Evolutionary conservation across 1,140 invertebrate genomes (phyloP).

Genomic region (Drosophila paulistorum): DNA sequence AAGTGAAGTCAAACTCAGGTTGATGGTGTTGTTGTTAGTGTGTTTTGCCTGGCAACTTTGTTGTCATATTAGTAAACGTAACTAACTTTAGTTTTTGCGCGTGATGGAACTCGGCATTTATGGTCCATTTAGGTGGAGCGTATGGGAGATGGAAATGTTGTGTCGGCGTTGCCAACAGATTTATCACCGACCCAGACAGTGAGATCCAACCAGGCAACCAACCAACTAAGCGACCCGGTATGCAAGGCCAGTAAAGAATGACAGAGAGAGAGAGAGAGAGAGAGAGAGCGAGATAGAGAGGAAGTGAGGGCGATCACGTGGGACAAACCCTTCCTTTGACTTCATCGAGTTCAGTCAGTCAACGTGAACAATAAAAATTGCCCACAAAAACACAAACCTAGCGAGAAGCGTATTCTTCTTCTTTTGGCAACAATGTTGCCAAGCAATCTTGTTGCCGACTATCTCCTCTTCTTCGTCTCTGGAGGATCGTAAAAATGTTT

Average conservation of each 20-base stretch:
- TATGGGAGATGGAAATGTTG: constrained; percentile 70
- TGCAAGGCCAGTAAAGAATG: not conserved
- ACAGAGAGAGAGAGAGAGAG: not conserved
- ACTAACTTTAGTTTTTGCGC: constrained; percentile 80
- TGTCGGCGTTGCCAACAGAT: constrained; percentile 74
- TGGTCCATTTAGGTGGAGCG: constrained; percentile 75
- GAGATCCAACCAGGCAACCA: constrained; percentile 19
- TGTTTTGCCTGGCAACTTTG: constrained; percentile 55
- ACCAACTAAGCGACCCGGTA: too few relatives aligned
- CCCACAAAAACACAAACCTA: constrained; percentile 53
- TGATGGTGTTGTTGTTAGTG: not conserved
- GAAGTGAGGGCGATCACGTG: not conserved
- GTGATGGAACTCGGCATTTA: constrained; percentile 78
- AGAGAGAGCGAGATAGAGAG: too few relatives aligned
- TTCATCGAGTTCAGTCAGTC: constrained; percentile 75
- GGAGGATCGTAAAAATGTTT: constrained; percentile 75
- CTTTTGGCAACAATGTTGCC: constrained; percentile 69
- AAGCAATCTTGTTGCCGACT: constrained; percentile 32
- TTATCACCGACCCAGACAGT: constrained; percentile 61
- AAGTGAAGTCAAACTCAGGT: too few relatives aligned
- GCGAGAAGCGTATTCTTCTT: not conserved
- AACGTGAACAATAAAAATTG: constrained; percentile 75
- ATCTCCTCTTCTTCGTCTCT: not conserved
- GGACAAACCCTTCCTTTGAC: constrained; percentile 37
- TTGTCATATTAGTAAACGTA: constrained; percentile 78